Base-by-base conservation (phyloP, 2,797 vertebrate species). In the Zalophus californianus region DNA sequence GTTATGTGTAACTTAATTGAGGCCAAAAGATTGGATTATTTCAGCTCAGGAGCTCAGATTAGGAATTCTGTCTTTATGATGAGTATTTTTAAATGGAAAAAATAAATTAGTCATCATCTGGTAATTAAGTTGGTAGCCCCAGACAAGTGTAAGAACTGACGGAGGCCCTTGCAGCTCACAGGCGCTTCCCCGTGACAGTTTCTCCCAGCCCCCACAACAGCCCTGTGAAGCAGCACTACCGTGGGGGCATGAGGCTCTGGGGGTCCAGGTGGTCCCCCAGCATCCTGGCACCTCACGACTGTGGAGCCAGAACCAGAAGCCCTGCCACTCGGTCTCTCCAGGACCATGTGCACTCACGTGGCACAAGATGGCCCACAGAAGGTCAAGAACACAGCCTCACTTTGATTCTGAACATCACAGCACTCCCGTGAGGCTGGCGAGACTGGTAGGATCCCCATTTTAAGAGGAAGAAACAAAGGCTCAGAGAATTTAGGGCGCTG, bases 271-370 rank as follows among this genome's bases (percentile, higher is more conserved):
- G 44, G 50, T 23, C 62, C 38, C 66, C 73, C 1, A 3, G 72
- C 2, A 0, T 20, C 66, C 66, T 15, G 1, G 29, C 0, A 0
- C 32, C 23, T 2, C 1, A 0, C 1, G 0, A 52, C 2, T 32
- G 4, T 27, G 44, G 25, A 23, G 25, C 41, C 78, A 54, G 77
- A 23, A 82, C 38, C 38, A 29, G 9, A 32, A 56, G 38, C 50
- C 68, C 73, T 44, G 52, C 41, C 18, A 4, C 27, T 18, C 0
- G 0, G 56, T 68, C 32, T 50, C 54, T 50, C 4, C 35, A 58
- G 35, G 50, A 52, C 25, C 38, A 25, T 9, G 54, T 21, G 16
- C 0, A 4, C 41, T 23, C 18, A 38, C 3, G 3, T 7, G 70
- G 18, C 16, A 84, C 9, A 0, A 29, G 56, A 27, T 9, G 15